A percentile compares a stretch with the other conserved stretches of the same genome.
phyloP scores from a whole-genome alignment of 2,797 vertebrate species.

The Naso thynnoides region DNA sequence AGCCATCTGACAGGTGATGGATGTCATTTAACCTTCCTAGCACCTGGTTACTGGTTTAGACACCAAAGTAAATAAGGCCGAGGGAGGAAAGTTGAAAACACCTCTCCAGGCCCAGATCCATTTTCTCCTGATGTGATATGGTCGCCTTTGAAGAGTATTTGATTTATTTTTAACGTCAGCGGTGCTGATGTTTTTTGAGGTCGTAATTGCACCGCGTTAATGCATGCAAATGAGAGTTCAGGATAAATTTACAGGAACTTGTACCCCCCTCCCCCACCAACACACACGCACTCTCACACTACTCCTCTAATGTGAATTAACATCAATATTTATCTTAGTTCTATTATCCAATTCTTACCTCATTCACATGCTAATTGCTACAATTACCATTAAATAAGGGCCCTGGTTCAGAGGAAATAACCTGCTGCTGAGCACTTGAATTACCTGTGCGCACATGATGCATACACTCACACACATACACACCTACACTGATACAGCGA shows the following conservation, averaged over 20 bases:
- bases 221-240: conserved; percentile 82
- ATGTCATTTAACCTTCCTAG: conserved; percentile 78
- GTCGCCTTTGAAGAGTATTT: conserved; percentile 47
- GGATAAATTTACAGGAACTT: conserved; percentile 68
- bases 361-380: conserved; percentile 94
- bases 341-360: conserved; percentile 88
- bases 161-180: conserved; percentile 71
- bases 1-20: conserved; percentile 77
- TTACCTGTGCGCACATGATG: conserved; percentile 61
- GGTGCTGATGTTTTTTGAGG: conserved; percentile 63
- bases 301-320: conserved; percentile 78
- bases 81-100: conserved; percentile 53
- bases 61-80: conserved; percentile 67
- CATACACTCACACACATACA: conserved; percentile 36
- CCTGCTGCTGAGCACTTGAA: conserved; percentile 79
- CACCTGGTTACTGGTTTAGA: conserved; percentile 72
- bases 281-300: conserved; percentile 34
- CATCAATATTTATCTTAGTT: conserved; percentile 88
- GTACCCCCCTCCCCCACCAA: conserved; percentile 22
- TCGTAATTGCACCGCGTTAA: conserved; percentile 78
- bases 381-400: conserved; percentile 94
- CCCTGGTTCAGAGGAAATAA: conserved; percentile 83
- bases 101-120: conserved; percentile 37
- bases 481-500: conserved; percentile 32
- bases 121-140: conserved; percentile 43